A percentile compares a stretch with the other conserved stretches of the same genome.
Evolutionary conservation across 2,888 invertebrate genomes (phyloP).

Genomic region (Tachina grossa): DNA sequence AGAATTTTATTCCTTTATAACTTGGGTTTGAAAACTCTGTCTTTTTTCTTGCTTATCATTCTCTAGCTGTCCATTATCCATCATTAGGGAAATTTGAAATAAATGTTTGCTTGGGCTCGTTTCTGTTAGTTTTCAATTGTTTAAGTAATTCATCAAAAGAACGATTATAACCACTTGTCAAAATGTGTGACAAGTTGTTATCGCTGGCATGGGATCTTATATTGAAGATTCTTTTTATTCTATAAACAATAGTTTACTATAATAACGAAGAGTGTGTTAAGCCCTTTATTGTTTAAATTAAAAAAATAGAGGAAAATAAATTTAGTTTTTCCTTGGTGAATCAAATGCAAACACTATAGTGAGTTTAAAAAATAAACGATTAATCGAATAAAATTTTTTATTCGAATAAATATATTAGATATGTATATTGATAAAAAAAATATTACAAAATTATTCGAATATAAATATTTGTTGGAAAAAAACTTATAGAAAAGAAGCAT

Average conservation of each 20-base stretch:
- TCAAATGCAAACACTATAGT: too few relatives aligned
- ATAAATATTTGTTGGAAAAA: too few relatives aligned
- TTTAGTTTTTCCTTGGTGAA: too few relatives aligned
- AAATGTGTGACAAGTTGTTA: conserved; percentile 72
- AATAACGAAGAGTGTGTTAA: conserved; percentile 19
- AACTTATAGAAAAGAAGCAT: too few relatives aligned
- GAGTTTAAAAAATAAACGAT: too few relatives aligned
- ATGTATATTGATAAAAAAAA: too few relatives aligned
- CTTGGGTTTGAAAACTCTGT: not conserved
- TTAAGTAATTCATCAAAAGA: conserved; percentile 41
- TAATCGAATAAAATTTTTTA: too few relatives aligned
- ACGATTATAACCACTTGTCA: conserved; percentile 71
- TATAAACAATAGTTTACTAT: conserved; percentile 1
- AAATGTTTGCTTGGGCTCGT: not conserved
- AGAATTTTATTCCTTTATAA: conserved; percentile 17
- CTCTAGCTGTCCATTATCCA: conserved; percentile 24
- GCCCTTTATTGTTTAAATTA: conserved; percentile 27
- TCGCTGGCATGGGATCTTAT: conserved; percentile 42
- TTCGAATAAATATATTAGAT: too few relatives aligned
- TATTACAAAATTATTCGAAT: too few relatives aligned
- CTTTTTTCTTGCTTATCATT: conserved; percentile 47
- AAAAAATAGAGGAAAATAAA: not conserved
- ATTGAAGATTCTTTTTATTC: not conserved
- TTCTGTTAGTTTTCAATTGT: conserved; percentile 4
- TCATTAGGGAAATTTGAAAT: conserved; percentile 6